Evolutionary conservation across 2,888 invertebrate genomes (phyloP).

Genomic region (Dryadula phaetusa): DNA sequence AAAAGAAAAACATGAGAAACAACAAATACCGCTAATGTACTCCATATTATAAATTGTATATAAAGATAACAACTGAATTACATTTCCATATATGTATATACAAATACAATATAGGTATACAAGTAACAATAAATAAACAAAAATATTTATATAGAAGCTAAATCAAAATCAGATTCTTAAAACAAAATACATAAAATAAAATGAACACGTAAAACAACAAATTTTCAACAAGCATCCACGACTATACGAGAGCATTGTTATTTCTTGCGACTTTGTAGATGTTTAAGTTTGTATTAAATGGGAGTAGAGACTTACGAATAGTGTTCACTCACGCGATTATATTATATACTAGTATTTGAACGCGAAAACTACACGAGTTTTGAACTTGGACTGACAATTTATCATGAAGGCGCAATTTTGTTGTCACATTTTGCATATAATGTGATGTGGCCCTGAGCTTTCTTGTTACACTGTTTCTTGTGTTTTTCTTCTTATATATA

Average conservation of each 20-base stretch:
- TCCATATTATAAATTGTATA: too few relatives aligned
- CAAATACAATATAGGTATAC: too few relatives aligned
- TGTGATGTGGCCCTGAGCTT: not conserved
- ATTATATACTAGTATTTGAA: conserved; percentile 18
- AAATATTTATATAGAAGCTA: too few relatives aligned
- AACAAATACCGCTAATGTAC: too few relatives aligned
- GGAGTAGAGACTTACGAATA: not conserved
- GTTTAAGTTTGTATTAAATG: conserved; percentile 22
- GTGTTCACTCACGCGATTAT: conserved; percentile 20
- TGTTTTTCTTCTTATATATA: too few relatives aligned
- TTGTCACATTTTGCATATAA: conserved; percentile 17
- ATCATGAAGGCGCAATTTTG: conserved; percentile 6
- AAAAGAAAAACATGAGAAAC: too few relatives aligned
- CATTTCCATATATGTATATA: too few relatives aligned
- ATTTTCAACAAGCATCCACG: not conserved
- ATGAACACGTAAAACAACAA: not conserved
- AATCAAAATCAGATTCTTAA: not conserved
- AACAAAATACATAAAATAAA: not conserved
- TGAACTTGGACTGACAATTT: conserved; percentile 21
- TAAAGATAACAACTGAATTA: too few relatives aligned
- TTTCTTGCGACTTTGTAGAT: conserved; percentile 15
- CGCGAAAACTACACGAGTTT: conserved; percentile 8
- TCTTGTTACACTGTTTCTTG: conserved; percentile 5
- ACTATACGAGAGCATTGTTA: conserved; percentile 4
- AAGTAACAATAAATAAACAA: too few relatives aligned